phyloP scores from a whole-genome alignment of 2,113 vertebrate genomes.

The Emydura subglobosa region DNA sequence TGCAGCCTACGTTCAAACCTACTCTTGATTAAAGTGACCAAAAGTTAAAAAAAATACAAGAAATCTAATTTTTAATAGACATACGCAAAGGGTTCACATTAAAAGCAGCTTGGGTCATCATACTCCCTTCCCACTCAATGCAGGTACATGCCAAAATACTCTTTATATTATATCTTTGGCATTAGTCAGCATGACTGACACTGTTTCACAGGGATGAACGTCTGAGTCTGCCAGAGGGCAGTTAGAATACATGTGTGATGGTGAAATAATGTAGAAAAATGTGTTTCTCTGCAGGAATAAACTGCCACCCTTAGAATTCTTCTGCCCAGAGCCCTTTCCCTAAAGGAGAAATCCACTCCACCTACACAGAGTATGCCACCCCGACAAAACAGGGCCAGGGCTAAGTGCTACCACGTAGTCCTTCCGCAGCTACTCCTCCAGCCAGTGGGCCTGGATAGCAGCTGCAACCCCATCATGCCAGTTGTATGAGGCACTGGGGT shows the following conservation, averaged over 20 bases:
- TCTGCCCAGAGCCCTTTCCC: not conserved
- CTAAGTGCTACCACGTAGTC: not conserved
- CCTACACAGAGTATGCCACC: not conserved
- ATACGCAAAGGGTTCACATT: not conserved
- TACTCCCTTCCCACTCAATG: not conserved
- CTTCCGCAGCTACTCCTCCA: not conserved
- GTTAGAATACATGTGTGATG: not conserved
- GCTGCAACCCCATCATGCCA: not conserved
- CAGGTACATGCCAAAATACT: not conserved
- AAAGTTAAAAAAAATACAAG: not conserved
- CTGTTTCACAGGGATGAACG: not conserved
- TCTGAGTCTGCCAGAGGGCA: not conserved
- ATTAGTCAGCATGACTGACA: not conserved
- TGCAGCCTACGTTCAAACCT: not conserved
- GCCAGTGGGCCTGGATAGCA: not conserved
- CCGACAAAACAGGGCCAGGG: not conserved
- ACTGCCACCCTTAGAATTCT: not conserved
- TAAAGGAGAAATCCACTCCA: not conserved
- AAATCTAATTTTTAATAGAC: not conserved
- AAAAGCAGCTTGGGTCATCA: not conserved
- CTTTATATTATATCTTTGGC: not conserved
- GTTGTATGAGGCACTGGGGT: not conserved
- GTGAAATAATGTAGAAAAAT: not conserved
- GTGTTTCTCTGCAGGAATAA: not conserved
- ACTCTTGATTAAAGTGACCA: not conserved